phyloP scores from a whole-genome alignment of 2,113 vertebrate species.

The Falco punctatus region DNA sequence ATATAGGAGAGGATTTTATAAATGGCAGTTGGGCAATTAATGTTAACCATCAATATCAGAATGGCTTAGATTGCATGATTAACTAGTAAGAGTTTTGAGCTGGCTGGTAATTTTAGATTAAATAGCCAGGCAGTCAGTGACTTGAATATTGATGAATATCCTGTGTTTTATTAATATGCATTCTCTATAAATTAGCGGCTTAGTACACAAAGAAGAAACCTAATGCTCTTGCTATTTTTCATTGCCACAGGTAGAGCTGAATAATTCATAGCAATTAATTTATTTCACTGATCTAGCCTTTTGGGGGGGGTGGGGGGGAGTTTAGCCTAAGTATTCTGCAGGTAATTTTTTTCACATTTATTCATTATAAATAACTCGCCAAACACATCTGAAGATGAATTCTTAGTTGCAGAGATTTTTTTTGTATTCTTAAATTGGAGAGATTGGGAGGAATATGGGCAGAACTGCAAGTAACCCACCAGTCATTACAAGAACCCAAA shows the following conservation, averaged over 20 bases:
- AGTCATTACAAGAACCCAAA: background rate
- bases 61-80: constrained; percentile 70
- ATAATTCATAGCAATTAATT: constrained; percentile 72
- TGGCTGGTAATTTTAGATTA: constrained; percentile 72
- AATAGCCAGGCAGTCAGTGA: constrained; percentile 66
- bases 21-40: constrained; percentile 62
- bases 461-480: background rate
- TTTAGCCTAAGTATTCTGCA: constrained; percentile 40
- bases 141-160: constrained; percentile 72
- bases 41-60: constrained; percentile 69
- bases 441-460: background rate
- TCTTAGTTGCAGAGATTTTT: background rate
- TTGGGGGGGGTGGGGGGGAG: background rate
- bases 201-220: constrained; percentile 72
- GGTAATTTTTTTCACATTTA: constrained; percentile 41
- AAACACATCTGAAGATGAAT: background rate
- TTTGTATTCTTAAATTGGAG: background rate
- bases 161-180: constrained; percentile 71
- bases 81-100: constrained; percentile 70
- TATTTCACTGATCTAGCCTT: constrained; percentile 70
- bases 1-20: constrained; percentile 33
- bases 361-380: constrained; percentile 41
- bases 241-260: constrained; percentile 71
- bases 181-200: constrained; percentile 71
- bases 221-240: constrained; percentile 69